Evolutionary conservation across 2,888 invertebrate species (phyloP), one percentile per base, ranked within the genome.

Genomic region (Isotomurus palustris): DNA sequence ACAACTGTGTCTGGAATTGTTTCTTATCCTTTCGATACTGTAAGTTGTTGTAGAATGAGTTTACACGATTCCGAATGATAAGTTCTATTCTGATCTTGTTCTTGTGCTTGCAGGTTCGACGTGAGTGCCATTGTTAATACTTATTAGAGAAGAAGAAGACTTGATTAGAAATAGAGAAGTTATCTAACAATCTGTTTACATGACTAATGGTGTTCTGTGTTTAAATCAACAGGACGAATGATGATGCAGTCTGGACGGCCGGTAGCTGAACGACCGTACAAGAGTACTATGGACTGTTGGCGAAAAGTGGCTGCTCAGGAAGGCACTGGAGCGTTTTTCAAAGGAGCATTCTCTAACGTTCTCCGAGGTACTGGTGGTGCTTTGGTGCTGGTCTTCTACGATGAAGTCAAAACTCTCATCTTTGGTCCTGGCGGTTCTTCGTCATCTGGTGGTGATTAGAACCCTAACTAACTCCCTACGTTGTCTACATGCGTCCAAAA

Each of bases 11-110:
- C 81, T 51, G 82, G 81, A 70, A 75, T 82, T 62, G 73, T 80
- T 32, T 80, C 80, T 45, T 82, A 82, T 73, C 82, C 82, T 32
- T 77, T 82, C 70, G 82, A 82, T 72, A 82, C 82, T 2, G 79
- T 82, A 56, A 71, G 81, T 6, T 27, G n/a, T n/a, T n/a, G n/a
- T n/a, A 44, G 22, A 5, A 6, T 22, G 17, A 40, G 40, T 40
- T 17, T 17, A 17, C n/a, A n/a, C n/a, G n/a, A n/a, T n/a, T 40
- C 32, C 32, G 8, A 32, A 32, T 32, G 14, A 14, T 32, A 32
- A 14, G 32, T 14, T 32, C 14, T 32, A 8, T 32, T 32, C 8
- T 32, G 14, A 32, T 32, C 17, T 40, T 10, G 17, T 17, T 40
- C 17, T 8, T 40, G 40, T n/a, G 6, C 19, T 43, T 27, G 8